These are phyloP conservation scores for Drepana arcuata DNA, from an alignment of 1,140 invertebrate species.

Conservation along the genomic window DNA sequence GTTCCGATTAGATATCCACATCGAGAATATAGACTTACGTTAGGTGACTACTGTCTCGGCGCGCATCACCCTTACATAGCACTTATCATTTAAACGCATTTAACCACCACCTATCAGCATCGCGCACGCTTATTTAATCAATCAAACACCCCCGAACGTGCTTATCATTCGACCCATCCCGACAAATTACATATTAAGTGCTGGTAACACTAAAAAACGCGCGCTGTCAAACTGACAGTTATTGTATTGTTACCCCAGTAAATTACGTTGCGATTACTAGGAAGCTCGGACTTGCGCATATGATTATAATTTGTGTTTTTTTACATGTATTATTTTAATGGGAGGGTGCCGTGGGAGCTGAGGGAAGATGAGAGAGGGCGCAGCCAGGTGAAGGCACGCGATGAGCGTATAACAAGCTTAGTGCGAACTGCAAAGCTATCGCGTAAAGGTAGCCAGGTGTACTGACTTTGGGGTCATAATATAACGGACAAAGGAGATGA, in stretches of 20 bases:
- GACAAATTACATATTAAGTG: constrained; percentile 65
- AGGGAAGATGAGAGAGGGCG: constrained; percentile 33
- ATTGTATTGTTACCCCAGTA: constrained; percentile 6
- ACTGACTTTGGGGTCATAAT: constrained; percentile 26
- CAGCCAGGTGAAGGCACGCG: constrained; percentile 38
- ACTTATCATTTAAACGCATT: constrained; percentile 38
- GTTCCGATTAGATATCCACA: no score
- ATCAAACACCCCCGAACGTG: constrained; percentile 46
- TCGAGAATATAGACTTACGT: no score
- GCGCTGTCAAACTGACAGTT: constrained; percentile 47
- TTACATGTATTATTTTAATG: constrained; percentile 53
- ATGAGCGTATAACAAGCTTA: constrained; percentile 44
- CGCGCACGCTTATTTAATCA: constrained; percentile 63
- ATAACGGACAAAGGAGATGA: constrained; percentile 4
- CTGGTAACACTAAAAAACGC: constrained; percentile 54
- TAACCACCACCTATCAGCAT: constrained; percentile 48
- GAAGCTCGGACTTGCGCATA: constrained; percentile 46
- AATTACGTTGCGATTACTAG: constrained; percentile 12
- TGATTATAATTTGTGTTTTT: constrained; percentile 61
- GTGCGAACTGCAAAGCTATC: no score
- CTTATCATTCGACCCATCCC: constrained; percentile 54
- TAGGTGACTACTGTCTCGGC: no score
- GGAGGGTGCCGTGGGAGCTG: constrained; percentile 47
- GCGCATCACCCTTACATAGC: no score
- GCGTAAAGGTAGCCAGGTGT: constrained; percentile 34